Conservation (phyloP, 2,797 vertebrate species). For the Lepidocolaptes lacrymiger region DNA sequence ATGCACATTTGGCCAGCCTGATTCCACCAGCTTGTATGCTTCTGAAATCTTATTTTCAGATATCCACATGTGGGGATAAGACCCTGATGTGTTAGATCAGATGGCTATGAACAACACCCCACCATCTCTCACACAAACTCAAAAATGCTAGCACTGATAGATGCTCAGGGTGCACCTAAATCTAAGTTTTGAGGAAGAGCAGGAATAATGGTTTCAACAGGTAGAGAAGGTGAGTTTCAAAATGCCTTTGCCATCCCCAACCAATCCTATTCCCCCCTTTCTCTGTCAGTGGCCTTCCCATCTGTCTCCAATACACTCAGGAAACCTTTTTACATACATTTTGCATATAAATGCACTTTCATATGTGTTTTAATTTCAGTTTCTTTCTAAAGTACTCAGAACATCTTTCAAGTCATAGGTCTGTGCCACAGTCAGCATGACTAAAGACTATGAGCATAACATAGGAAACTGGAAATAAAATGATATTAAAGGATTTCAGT, state of each 20-base stretch:
- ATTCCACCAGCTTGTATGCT: not conserved
- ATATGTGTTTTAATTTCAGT: not conserved
- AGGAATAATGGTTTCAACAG: not conserved
- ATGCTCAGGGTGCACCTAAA: not conserved
- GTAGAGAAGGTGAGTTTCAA: not conserved
- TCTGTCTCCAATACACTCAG: not conserved
- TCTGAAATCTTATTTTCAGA: not conserved
- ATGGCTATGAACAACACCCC: not conserved
- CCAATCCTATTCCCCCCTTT: not conserved
- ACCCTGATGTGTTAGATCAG: not conserved
- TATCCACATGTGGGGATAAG: not conserved
- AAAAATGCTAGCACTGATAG: not conserved
- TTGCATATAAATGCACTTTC: not conserved
- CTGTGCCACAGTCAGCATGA: not conserved
- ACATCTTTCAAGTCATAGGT: not conserved
- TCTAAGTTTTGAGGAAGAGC: not conserved
- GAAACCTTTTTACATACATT: rapidly evolving
- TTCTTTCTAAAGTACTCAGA: not conserved
- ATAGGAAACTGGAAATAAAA: not conserved
- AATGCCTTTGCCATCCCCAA: not conserved
- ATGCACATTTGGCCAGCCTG: not conserved
- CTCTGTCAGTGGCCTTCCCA: not conserved
- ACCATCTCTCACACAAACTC: not conserved
- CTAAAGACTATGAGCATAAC: not conserved
- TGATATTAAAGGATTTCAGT: not conserved